These are phyloP conservation scores for Lasioglossum malachurum DNA, from an alignment of 2,888 invertebrate species.

Conservation along the genomic window DNA sequence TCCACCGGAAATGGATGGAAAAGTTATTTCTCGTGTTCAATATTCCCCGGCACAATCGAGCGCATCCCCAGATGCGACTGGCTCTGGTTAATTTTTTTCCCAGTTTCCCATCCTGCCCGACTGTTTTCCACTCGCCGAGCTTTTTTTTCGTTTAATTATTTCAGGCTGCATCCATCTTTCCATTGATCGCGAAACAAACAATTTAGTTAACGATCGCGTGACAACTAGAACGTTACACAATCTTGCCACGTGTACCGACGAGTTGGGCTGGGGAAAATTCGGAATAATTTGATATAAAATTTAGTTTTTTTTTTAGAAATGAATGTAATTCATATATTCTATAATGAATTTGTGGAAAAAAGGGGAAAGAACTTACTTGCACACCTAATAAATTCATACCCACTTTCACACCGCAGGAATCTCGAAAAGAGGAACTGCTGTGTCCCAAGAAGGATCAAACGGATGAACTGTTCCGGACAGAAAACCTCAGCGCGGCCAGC, in stretches of 20 bases:
- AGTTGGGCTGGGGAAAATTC: too few relatives aligned
- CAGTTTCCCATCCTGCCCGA: not conserved
- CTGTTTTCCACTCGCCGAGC: not conserved
- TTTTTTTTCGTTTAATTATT: not conserved
- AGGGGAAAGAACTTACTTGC: too few relatives aligned
- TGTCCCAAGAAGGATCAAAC: not conserved
- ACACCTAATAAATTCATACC: too few relatives aligned
- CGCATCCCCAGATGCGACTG: slow-evolving; percentile 33
- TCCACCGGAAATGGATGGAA: slow-evolving; percentile 53
- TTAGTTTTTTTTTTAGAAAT: too few relatives aligned
- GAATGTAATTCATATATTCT: too few relatives aligned
- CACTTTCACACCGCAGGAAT: too few relatives aligned
- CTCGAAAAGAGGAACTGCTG: not conserved
- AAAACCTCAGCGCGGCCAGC: not conserved
- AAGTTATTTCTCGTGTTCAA: slow-evolving; percentile 63
- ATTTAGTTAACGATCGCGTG: too few relatives aligned
- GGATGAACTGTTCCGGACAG: not conserved
- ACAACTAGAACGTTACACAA: too few relatives aligned
- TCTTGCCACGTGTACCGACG: too few relatives aligned
- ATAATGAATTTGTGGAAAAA: too few relatives aligned
- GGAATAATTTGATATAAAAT: too few relatives aligned
- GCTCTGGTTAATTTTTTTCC: slow-evolving; percentile 11
- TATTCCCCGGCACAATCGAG: slow-evolving; percentile 42
- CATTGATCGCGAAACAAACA: not conserved
- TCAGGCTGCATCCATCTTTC: not conserved